phyloP scores from a whole-genome alignment of 37 sponge, comb jelly and placozoan genomes.

The Oscarella lobularis region DNA sequence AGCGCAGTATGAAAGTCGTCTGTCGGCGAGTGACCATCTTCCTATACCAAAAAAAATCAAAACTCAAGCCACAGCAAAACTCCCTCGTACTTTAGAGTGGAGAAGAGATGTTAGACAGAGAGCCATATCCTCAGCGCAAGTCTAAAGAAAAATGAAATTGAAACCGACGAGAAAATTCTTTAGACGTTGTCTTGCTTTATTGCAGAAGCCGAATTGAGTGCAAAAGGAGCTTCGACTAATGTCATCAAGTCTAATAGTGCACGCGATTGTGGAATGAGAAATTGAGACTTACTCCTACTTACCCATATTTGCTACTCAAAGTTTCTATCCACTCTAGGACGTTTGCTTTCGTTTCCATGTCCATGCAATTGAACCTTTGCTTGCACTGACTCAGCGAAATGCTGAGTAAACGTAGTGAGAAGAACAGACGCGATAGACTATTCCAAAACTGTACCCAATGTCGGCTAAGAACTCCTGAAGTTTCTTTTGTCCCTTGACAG shows the following conservation, averaged over 20 bases:
- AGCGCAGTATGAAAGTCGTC: neutral
- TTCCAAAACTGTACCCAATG: too few relatives aligned
- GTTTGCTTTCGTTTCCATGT: slow-evolving; percentile 51
- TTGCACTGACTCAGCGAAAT: slow-evolving; percentile 77
- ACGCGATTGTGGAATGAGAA: too few relatives aligned
- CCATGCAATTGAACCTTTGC: slow-evolving; percentile 88
- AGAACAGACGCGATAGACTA: too few relatives aligned
- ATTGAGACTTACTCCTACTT: neutral
- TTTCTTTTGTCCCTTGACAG: slow-evolving; percentile 79
- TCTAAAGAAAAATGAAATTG: neutral
- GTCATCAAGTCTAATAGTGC: neutral
- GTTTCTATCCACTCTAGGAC: slow-evolving; percentile 53
- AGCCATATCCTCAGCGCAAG: neutral
- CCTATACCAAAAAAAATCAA: neutral
- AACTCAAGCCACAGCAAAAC: too few relatives aligned
- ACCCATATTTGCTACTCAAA: slow-evolving; percentile 36
- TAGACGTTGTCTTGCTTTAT: too few relatives aligned
- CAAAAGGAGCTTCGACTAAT: neutral
- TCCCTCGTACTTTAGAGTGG: too few relatives aligned
- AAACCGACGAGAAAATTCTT: neutral
- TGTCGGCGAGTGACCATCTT: neutral
- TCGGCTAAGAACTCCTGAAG: slow-evolving; percentile 88
- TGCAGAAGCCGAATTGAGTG: neutral
- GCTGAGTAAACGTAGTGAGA: neutral
- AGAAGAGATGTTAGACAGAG: neutral